Evolutionary conservation across 2,113 vertebrate species (phyloP).

Genomic region (Okapia johnstoni): DNA sequence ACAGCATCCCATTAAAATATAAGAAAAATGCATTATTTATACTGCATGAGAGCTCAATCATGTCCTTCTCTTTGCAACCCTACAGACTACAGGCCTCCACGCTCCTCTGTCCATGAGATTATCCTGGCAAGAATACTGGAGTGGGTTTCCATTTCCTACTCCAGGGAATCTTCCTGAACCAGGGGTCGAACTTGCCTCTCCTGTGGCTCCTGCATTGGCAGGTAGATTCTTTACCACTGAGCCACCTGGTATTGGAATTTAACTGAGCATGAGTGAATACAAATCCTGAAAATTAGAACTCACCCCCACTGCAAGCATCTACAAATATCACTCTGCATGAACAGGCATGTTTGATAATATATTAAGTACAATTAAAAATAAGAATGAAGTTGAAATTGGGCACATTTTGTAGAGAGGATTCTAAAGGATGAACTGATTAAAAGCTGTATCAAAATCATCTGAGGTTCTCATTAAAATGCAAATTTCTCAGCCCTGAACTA

Average conservation of each 20-base stretch:
- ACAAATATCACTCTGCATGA: neutral
- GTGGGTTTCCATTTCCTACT: neutral
- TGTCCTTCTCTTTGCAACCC: neutral
- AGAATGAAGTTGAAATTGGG: neutral
- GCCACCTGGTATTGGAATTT: neutral
- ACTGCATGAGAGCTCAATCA: neutral
- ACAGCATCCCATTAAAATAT: neutral
- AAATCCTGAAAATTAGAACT: constrained; percentile 6
- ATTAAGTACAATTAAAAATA: neutral
- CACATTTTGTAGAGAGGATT: neutral
- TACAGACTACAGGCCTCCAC: neutral
- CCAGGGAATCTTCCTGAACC: neutral
- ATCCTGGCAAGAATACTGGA: neutral
- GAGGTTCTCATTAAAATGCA: constrained; percentile 51
- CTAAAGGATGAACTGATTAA: constrained; percentile 21
- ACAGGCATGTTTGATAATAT: neutral
- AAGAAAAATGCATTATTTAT: neutral
- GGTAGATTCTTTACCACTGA: neutral
- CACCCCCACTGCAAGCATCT: neutral
- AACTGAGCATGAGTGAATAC: neutral
- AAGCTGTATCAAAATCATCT: constrained; percentile 33
- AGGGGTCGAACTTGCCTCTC: neutral
- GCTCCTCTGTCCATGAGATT: neutral
- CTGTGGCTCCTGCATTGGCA: neutral
- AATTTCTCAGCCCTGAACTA: constrained; percentile 19